Evolutionary conservation across 64 coral and sea anemone genomes (phyloP), one percentile per base, ranked within the genome.

Genomic region (Pachyseris speciosa): DNA sequence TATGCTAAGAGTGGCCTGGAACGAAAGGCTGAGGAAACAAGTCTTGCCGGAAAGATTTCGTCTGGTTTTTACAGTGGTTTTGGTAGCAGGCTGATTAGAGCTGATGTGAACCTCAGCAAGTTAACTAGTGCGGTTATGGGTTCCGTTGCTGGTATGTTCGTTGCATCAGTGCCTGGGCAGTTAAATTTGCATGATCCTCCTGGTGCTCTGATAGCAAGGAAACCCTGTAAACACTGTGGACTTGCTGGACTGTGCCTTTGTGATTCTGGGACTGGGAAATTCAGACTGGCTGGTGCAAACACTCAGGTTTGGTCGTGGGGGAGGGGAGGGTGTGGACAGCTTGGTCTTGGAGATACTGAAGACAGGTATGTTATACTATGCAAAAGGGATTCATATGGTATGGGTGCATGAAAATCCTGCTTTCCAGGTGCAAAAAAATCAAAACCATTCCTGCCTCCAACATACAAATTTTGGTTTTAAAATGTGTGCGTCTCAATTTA

Each of bases 221-320:
- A 37, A 41, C 44, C 53, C 44, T 92, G 93, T 37, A 22, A 67
- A 59, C 19, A 68, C 8, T 92, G 96, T 53, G 80, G 78, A 13
- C 60, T 92, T 86, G 61, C 76, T 34, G 90, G 90, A 51, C 53
- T 98, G 25, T 94, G 91, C 69, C 22, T 94, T 24, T 98, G 95
- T 53, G 70, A 80, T 37, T 7, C 83, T 3, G 49, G 37, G 1
- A 50, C 57, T 53, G 72, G 42, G 7, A 68, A 87, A 25, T 95
- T 93, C 44, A 25, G 74, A 90, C 60, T 93, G 5, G 47, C 76
- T 69, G 95, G 95, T 55, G 84, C 85, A 78, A 86, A 97, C 67
- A 80, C 90, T 15, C 94, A 99, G 50, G 97, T 99, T 13, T 99
- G 97, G 97, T 87, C 91, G 37, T 93, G 91, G 91, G 91, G 91